Conservation (phyloP, 2,113 vertebrate species). For the Geococcyx californianus region DNA sequence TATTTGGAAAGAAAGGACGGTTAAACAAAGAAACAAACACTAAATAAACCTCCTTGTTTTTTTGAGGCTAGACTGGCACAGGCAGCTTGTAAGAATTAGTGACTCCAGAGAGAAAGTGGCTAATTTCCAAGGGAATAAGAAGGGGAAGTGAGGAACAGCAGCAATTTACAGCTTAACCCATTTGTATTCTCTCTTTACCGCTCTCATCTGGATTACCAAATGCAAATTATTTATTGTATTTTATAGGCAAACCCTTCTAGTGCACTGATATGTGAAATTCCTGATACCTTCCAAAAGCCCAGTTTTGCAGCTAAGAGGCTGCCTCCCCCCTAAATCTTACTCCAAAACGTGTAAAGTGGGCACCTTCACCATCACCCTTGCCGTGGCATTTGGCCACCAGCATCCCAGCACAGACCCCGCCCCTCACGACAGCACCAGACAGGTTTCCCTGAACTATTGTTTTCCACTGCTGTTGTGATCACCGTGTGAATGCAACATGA, state of each 20-base stretch:
- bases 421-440: not conserved
- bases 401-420: not conserved
- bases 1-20: not conserved
- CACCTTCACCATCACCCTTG: accelerated
- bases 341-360: accelerated
- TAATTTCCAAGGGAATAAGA: constrained; percentile 49
- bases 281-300: not conserved
- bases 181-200: constrained; percentile 52
- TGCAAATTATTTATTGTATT: constrained; percentile 36
- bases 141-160: not conserved
- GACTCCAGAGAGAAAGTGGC: constrained; percentile 39
- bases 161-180: constrained; percentile 28
- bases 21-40: not conserved
- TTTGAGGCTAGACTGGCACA: not conserved
- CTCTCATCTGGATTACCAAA: constrained; percentile 49
- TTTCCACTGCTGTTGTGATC: not conserved
- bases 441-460: not conserved
- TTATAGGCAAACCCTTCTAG: not conserved
- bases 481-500: accelerated
- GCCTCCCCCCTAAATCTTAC: accelerated
- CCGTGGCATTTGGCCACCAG: accelerated
- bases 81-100: constrained; percentile 13
- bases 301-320: not conserved
- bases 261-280: not conserved
- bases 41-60: constrained; percentile 1